Evolutionary conservation across 1,140 invertebrate species (phyloP), one percentile per base, ranked within the genome.

Genomic region (Belonocnema kinseyi): DNA sequence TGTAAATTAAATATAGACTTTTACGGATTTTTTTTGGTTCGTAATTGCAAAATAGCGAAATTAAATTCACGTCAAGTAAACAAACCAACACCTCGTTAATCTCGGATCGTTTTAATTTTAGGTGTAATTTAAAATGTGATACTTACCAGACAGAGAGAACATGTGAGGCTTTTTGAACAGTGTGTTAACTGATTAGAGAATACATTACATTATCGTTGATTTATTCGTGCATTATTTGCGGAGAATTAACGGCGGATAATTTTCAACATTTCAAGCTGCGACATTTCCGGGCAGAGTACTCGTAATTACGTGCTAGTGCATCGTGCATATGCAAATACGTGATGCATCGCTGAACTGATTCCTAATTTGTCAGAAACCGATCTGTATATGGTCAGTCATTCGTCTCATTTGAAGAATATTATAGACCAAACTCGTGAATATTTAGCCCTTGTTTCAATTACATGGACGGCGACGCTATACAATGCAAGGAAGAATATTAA

Each of bases 181-280:
- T 46, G 26, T 66, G 61, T 66, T 66, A 66, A 66, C 61, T 66
- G 61, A 66, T 66, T 40, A 66, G 61, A 66, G 61, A n/a, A 66
- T 26, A 66, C 61, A 66, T 66, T 33, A 66, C 61, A 66, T 66
- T 46, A 66, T 66, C 61, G 61, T 66, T 66, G 61, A 66, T 66
- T 66, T 66, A 66, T 66, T 66, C 61, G 61, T 66, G 61, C 61
- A 40, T 66, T 66, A 66, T 66, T 66, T 66, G 61, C 26, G 26
- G 61, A 66, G 61, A 66, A 66, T 66, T 66, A 66, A 66, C 61
- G 61, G 61, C 61, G 61, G n/a, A 66, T 66, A 66, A 66, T 66
- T 66, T 66, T 66, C 61, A 66, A 26, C 61, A 21, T 66, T 33
- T 66, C 61, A 46, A 26, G 61, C 61, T 66, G 26, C 33, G 61